Conservation (phyloP, 2,888 invertebrate species). For the Marasmarcha lunaedactyla region DNA sequence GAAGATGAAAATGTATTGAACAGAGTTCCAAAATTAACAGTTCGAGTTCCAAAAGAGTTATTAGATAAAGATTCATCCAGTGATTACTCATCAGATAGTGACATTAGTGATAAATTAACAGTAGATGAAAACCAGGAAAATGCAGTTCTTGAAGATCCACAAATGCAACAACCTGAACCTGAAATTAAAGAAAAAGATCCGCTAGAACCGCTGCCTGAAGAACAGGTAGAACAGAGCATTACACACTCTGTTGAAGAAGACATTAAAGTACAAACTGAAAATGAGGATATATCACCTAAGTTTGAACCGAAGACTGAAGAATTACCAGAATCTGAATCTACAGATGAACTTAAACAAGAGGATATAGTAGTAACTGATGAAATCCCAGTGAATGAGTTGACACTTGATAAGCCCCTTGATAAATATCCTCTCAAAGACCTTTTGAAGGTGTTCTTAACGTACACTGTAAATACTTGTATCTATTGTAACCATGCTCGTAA, state of each 20-base stretch:
- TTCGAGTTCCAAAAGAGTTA: constrained; percentile 74
- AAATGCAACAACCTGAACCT: constrained; percentile 16
- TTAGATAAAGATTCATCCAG: constrained; percentile 63
- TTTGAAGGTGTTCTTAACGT: constrained; percentile 78
- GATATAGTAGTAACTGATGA: constrained; percentile 57
- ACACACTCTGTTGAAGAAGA: constrained; percentile 14
- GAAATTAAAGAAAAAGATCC: constrained; percentile 15
- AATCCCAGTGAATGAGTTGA: constrained; percentile 76
- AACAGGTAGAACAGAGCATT: constrained; percentile 17
- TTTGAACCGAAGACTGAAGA: constrained; percentile 42
- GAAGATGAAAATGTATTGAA: constrained; percentile 55
- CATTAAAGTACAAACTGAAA: constrained; percentile 26
- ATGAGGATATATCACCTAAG: constrained; percentile 27
- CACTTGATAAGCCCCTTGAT: constrained; percentile 80
- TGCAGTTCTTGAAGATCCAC: constrained; percentile 4
- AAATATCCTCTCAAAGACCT: constrained; percentile 79
- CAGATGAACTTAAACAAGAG: constrained; percentile 34
- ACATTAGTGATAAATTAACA: constrained; percentile 72
- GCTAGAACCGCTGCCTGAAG: constrained; percentile 18
- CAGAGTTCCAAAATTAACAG: constrained; percentile 77
- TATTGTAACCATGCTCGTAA: constrained; percentile 90
- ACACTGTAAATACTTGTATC: constrained; percentile 78
- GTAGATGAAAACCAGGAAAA: constrained; percentile 61
- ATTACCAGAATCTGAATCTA: constrained; percentile 32
- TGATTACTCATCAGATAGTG: constrained; percentile 69